Base-by-base conservation (phyloP, 2,888 invertebrate species). In the Diaprepes abbreviatus region DNA sequence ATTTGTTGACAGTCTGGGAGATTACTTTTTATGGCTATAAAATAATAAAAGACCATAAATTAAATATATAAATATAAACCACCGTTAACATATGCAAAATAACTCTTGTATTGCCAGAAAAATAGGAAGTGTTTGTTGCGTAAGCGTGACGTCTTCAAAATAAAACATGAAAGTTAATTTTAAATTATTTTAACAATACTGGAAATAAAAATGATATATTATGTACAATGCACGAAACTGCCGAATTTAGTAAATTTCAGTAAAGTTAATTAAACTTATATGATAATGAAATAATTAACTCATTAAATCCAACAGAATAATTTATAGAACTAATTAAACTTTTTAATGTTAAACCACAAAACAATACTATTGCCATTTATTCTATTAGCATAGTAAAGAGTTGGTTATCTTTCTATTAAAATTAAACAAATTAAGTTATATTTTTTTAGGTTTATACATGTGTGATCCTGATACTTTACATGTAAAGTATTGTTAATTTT, bases 241-340 rank as follows among this genome's bases (percentile, higher is more conserved):
- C 63, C 57, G 57, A 63, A 68, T 63, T 66, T 33, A 54, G 59
- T 66, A 54, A 54, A 66, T 66, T 68, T 19, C 33, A 58, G 28
- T 40, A 21, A 14, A 48, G 62, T 66, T 70, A 70, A 70, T 70
- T 70, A 55, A 60, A 66, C 24, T 57, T 66, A 70, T 70, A 70
- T 70, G 70, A 66, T 70, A 70, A 70, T 70, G 54, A 70, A 66
- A 54, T 62, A 52, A 70, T 70, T 70, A 66, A 62, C 65, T 55
- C 54, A 35, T 12, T n/a, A 6, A 54, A 12, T 33, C 17, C n/a
- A 55, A 50, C 59, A 24, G 14, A 19, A 36, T 67, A 54, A 68
- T 68, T 68, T 63, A 63, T 57, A 9, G 31, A 31, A 17, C 16
- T 35, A 67, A 67, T 67, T 62, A 67, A 60, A 45, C 33, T 40